These are phyloP conservation scores for Pelosia muscerda DNA, from an alignment of 2,888 invertebrate species.

Conservation along the genomic window DNA sequence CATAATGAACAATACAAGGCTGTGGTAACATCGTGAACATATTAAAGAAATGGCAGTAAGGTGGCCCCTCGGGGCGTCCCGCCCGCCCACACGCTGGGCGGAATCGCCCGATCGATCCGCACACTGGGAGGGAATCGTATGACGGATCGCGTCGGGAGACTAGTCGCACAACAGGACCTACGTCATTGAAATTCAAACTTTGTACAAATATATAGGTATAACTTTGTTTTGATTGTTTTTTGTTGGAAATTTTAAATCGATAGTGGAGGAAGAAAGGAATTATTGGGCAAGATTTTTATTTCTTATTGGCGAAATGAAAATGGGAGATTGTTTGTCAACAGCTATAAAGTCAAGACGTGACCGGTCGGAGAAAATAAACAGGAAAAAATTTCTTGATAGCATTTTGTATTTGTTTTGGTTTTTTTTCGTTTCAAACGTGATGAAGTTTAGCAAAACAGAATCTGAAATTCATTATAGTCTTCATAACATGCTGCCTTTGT, in stretches of 20 bases:
- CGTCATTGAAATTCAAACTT: conserved; percentile 52
- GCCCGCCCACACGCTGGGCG: conserved; percentile 57
- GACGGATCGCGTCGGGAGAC: conserved; percentile 51
- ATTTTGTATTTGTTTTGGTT: not conserved
- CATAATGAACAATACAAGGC: conserved; percentile 17
- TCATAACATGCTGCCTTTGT: not conserved
- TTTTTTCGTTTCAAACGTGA: conserved; percentile 4
- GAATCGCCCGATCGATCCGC: conserved; percentile 46
- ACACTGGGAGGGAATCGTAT: conserved; percentile 42
- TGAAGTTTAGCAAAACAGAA: not conserved
- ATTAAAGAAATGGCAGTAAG: conserved; percentile 56
- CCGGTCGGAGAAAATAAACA: conserved; percentile 7
- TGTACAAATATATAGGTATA: conserved; percentile 22
- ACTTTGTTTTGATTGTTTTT: conserved; percentile 47
- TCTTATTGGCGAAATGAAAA: conserved; percentile 1
- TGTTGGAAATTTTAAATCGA: conserved; percentile 39
- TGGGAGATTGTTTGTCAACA: conserved; percentile 2
- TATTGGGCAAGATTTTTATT: not conserved
- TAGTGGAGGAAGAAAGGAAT: not conserved
- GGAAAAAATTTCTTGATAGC: conserved; percentile 4
- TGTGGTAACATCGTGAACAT: conserved; percentile 52
- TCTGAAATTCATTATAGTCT: not conserved
- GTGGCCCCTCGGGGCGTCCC: conserved; percentile 50
- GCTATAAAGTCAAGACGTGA: conserved; percentile 10
- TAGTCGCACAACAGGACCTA: conserved; percentile 42